Percentiles rank a stretch among this genome's conserved stretches.
Conservation (phyloP, 1,140 invertebrate genomes). For the Sarcophaga peregrina region DNA sequence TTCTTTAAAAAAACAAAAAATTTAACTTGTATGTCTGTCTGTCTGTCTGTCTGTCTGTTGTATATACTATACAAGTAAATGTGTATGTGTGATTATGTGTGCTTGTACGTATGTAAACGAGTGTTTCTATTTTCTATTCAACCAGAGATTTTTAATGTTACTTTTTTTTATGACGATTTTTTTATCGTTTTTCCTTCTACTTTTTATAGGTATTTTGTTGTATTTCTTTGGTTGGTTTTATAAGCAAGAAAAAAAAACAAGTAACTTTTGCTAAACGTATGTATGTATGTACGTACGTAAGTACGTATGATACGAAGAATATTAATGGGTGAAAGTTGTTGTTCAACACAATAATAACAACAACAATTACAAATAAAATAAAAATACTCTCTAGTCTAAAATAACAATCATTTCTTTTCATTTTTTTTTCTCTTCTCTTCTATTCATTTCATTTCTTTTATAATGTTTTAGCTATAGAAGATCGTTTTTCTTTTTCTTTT, state of each 20-base stretch:
- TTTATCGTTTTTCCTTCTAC: slow-evolving; percentile 18
- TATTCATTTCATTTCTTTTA: too few relatives aligned
- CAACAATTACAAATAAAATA: not conserved
- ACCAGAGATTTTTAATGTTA: not conserved
- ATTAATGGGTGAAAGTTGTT: slow-evolving; percentile 67
- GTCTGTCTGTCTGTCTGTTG: not conserved
- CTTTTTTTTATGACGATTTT: slow-evolving; percentile 3
- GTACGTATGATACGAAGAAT: slow-evolving; percentile 58
- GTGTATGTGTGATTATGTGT: not conserved
- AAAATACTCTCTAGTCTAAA: not conserved
- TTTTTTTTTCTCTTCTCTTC: not conserved
- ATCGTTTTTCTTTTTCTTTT: too few relatives aligned
- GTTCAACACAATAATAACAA: slow-evolving; percentile 36
- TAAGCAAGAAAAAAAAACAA: not conserved
- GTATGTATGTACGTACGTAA: slow-evolving; percentile 7
- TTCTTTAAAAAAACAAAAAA: not conserved
- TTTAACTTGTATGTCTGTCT: not conserved
- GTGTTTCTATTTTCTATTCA: slow-evolving; percentile 7
- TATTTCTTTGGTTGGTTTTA: slow-evolving; percentile 20
- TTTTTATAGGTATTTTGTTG: slow-evolving; percentile 24
- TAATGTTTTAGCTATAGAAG: too few relatives aligned
- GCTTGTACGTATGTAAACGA: not conserved
- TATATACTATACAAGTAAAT: not conserved
- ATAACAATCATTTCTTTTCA: slow-evolving; percentile 36
- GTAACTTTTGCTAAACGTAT: slow-evolving; percentile 11